These are phyloP conservation scores for Holothuria leucospilota DNA, from an alignment of 53 echinoderm and acorn worm species.

Conservation along the genomic window DNA sequence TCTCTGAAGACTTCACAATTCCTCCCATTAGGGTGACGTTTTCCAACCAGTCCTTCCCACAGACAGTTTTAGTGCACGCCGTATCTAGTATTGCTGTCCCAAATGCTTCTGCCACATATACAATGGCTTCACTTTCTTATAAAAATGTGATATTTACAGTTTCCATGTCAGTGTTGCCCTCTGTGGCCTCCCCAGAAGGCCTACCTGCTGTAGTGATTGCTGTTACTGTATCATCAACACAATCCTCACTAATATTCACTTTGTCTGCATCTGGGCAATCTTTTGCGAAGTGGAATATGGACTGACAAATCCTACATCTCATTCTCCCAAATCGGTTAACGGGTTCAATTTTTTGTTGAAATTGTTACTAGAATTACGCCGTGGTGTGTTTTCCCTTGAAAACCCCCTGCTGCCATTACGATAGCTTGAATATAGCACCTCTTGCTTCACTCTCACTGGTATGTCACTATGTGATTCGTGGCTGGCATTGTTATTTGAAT, in stretches of 20 bases:
- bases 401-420: not conserved
- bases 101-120: not conserved
- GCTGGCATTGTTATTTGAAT: no score
- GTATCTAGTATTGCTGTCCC: conserved; percentile 6
- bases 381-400: not conserved
- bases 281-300: not conserved
- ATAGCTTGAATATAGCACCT: not conserved
- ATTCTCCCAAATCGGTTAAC: not conserved
- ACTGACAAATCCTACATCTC: conserved; percentile 8
- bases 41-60: no score
- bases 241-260: not conserved
- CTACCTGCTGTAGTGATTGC: no score
- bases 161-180: not conserved
- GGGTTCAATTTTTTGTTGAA: not conserved
- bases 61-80: no score
- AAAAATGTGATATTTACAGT: not conserved
- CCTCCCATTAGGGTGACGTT: no score
- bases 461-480: not conserved
- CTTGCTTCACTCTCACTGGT: not conserved
- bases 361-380: no score
- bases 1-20: no score
- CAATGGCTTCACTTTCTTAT: not conserved
- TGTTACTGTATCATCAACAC: not conserved
- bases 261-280: not conserved
- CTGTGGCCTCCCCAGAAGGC: no score